Evolutionary conservation across 2,797 vertebrate genomes (phyloP).

Genomic region (Eupleurogrammus muticus): DNA sequence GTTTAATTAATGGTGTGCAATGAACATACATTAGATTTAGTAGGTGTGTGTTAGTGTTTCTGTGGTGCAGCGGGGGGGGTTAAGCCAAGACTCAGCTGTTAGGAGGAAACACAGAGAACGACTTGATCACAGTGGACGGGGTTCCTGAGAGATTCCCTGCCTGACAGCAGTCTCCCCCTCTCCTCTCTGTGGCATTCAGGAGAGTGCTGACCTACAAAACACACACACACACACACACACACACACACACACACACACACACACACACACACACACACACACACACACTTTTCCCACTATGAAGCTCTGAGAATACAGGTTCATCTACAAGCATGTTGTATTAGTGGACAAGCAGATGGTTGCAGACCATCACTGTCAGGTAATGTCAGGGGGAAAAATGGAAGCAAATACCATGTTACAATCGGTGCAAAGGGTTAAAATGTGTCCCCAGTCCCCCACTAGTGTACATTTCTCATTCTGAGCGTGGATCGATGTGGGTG

Average conservation of each 20-base stretch:
- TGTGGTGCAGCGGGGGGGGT: conserved; percentile 28
- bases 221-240: no score
- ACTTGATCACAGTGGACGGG: conserved; percentile 39
- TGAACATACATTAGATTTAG: no score
- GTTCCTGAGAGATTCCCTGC: conserved; percentile 51
- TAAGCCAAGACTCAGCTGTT: conserved; percentile 57
- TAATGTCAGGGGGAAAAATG: background rate
- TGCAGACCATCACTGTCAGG: background rate
- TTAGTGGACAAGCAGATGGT: background rate
- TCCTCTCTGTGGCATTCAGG: conserved; percentile 53
- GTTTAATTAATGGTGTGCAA: background rate
- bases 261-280: no score
- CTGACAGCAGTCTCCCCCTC: conserved; percentile 57
- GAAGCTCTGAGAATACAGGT: conserved; percentile 10
- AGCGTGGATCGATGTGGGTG: conserved; percentile 56
- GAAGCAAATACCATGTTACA: background rate
- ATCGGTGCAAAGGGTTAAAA: background rate
- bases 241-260: background rate
- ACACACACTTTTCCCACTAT: conserved; percentile 3
- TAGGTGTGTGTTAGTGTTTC: background rate
- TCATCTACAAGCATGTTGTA: conserved; percentile 20
- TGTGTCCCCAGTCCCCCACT: background rate
- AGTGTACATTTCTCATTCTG: conserved; percentile 41
- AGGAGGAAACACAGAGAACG: conserved; percentile 32
- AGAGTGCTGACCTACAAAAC: conserved; percentile 64